Base-by-base conservation (phyloP, 2,113 vertebrate species). In the Manacus vitellinus region DNA sequence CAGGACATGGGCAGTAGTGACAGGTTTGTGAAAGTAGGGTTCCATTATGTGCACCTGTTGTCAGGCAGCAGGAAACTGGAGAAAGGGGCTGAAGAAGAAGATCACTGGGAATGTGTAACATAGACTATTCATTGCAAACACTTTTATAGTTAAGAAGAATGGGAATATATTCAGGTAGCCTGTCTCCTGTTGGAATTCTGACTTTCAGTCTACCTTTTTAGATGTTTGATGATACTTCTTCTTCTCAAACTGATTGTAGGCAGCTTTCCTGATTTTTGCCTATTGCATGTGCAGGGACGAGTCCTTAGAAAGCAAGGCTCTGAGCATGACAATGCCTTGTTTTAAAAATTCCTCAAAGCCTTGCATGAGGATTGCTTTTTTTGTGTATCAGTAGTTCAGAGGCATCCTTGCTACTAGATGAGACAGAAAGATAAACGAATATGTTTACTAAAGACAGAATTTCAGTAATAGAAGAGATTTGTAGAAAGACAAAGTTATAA, bases 81-180 rank as follows among this genome's bases (percentile, higher is more conserved):
- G 65, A 41, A 76, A 12, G 28, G 44, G 46, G 37, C 41, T 73
- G 75, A 67, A 41, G 58, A 43, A 22, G 35, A 66, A 44, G 35
- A 35, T 8, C 28, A 35, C 46, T 31, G 33, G 23, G 46, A 22
- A 30, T 4, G 8, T 9, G 17, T 30, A 19, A 39, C 0, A 0
- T 1, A 12, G 30, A 37, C 41, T 46, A 3, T 18, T 66, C 4
- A 12, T 59, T 0, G 1, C 20, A 66, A 66, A 58, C 8, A 5
- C 23, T 74, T 77, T 56, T 52, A 20, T 37, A 25, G 35, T 41
- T 31, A 27, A 44, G 15, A 31, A 47, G 11, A 71, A 28, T 24
- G 24, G 54, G 9, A 56, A 47, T 33, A 44, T 52, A 39, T 47
- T 83, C 80, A 43, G 15, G 39, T 83, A 63, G 24, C 33, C 24